phyloP scores from a whole-genome alignment of 2,113 vertebrate genomes.

The Trinectes maculatus region DNA sequence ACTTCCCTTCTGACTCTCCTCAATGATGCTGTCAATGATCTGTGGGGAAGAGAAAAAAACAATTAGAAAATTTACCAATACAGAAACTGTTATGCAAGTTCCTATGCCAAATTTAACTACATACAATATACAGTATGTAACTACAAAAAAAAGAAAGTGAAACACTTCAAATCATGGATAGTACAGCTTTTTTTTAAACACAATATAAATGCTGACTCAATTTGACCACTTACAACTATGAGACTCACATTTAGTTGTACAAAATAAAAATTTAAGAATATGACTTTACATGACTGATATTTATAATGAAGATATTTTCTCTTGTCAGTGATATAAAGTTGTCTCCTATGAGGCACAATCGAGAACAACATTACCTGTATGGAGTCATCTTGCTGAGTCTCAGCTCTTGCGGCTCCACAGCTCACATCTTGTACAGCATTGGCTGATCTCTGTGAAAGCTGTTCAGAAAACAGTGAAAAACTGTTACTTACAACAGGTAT shows the following conservation, averaged over 20 bases:
- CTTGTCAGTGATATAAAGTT: background rate
- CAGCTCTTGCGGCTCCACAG: conserved; percentile 40
- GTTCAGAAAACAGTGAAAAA: background rate
- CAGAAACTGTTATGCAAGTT: background rate
- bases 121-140: no score
- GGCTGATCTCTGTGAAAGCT: conserved; percentile 48
- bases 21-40: conserved; percentile 98
- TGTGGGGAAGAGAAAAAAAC: conserved; percentile 65
- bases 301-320: no score
- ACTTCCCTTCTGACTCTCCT: conserved; percentile 91
- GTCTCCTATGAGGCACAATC: background rate
- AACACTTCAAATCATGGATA: background rate
- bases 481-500: background rate
- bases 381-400: conserved; percentile 77
- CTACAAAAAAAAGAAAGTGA: background rate
- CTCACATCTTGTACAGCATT: conserved; percentile 54
- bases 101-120: background rate
- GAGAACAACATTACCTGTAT: conserved; percentile 71
- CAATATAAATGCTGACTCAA: background rate
- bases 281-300: background rate
- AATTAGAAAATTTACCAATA: background rate
- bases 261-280: background rate
- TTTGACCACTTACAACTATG: background rate
- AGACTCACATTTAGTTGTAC: background rate
- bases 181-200: no score